Conservation (phyloP, 2,797 vertebrate genomes). For the Danio tinwini region DNA sequence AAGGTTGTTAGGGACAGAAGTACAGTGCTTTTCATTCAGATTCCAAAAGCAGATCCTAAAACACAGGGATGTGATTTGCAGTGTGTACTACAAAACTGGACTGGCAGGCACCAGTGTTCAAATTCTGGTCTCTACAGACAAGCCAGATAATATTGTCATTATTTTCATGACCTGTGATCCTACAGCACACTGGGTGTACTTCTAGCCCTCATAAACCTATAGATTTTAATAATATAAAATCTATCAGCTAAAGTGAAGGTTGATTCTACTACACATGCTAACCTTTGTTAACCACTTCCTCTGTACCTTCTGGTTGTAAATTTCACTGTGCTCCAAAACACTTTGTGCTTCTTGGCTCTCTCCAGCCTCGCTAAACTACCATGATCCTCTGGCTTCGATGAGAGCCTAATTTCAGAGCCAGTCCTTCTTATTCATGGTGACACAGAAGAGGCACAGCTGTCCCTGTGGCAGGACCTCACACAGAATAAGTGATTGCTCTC, state of each 20-base stretch:
- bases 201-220: background rate
- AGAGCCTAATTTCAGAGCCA: constrained; percentile 40
- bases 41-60: background rate
- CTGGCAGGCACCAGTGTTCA: background rate
- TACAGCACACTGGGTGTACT: background rate
- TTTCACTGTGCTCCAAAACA: constrained; percentile 6
- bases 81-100: background rate
- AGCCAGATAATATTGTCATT: too few species aligned
- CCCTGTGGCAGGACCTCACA: constrained; percentile 32
- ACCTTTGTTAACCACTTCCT: constrained; percentile 21
- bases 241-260: background rate
- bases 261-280: background rate
- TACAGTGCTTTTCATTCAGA: background rate
- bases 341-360: constrained; percentile 35
- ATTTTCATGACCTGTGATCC: background rate
- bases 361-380: constrained; percentile 12
- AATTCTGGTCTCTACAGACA: background rate
- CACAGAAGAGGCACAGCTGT: constrained; percentile 15
- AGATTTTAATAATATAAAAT: background rate
- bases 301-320: constrained; percentile 9
- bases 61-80: background rate
- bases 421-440: constrained; percentile 27
- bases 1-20: background rate
- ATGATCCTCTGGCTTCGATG: constrained; percentile 26
- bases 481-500: constrained; percentile 29